Conservation (phyloP, 2,888 invertebrate species). For the Ariolimax columbianus region DNA sequence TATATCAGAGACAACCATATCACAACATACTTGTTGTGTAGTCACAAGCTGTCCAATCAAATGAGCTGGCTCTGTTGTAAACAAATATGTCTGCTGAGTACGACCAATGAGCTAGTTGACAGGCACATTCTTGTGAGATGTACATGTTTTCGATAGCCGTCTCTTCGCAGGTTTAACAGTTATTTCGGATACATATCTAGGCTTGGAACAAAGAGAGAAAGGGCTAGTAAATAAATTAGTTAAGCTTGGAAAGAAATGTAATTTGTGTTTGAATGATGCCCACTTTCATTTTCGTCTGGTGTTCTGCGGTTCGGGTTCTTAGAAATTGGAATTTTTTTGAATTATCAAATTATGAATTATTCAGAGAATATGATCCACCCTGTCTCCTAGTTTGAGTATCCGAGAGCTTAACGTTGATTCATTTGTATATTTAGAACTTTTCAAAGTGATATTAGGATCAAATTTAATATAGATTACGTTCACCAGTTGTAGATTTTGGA, state of each 20-base stretch:
- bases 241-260: not conserved
- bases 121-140: conserved; percentile 10
- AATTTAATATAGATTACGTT: too few species aligned
- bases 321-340: too few species aligned
- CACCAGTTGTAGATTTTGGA: too few species aligned
- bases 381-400: too few species aligned
- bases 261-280: not conserved
- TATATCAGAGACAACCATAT: too few species aligned
- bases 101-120: conserved; percentile 34
- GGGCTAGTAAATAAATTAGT: not conserved
- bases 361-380: too few species aligned
- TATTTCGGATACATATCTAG: not conserved
- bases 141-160: conserved; percentile 35
- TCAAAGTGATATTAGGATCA: too few species aligned
- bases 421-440: too few species aligned
- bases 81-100: conserved; percentile 26
- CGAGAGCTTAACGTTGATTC: too few species aligned
- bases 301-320: too few species aligned
- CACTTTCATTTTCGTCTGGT: conserved; percentile 6
- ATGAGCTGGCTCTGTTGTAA: conserved; percentile 30
- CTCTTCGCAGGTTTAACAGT: not conserved
- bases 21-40: not conserved
- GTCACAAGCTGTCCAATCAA: conserved; percentile 27
- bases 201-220: not conserved
- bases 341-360: too few species aligned